These are phyloP conservation scores for Idaea aversata DNA, from an alignment of 2,888 invertebrate genomes.

Conservation along the genomic window DNA sequence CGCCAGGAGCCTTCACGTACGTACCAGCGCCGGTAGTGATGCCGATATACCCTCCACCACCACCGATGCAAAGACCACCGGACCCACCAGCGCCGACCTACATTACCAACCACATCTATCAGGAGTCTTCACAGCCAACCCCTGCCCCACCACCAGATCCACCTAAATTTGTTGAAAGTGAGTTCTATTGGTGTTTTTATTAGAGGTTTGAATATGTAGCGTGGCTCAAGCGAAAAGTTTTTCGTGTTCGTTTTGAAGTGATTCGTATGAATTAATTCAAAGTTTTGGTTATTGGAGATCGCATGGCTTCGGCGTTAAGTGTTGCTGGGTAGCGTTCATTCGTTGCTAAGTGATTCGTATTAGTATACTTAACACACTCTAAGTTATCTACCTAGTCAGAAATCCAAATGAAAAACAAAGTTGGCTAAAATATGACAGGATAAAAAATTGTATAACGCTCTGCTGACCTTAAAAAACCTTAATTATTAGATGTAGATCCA, in stretches of 20 bases:
- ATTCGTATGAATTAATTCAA: too few species aligned
- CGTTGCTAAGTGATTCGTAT: too few species aligned
- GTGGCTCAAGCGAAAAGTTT: background rate
- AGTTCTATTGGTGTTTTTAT: background rate
- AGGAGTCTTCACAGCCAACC: slow-evolving; percentile 16
- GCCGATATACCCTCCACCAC: slow-evolving; percentile 54
- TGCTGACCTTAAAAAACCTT: background rate
- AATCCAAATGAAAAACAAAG: too few species aligned
- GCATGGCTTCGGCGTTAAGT: too few species aligned
- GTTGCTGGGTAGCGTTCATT: too few species aligned
- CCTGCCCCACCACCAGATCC: slow-evolving; percentile 38
- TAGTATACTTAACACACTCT: too few species aligned
- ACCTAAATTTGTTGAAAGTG: slow-evolving; percentile 37
- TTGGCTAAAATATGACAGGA: too few species aligned
- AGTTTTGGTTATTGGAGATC: too few species aligned
- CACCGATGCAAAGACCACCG: slow-evolving; percentile 37
- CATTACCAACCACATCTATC: slow-evolving; percentile 51
- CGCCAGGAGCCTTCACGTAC: slow-evolving; percentile 45
- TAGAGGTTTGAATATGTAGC: background rate
- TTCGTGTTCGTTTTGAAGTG: too few species aligned
- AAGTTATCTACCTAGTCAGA: too few species aligned
- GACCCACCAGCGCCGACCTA: slow-evolving; percentile 41
- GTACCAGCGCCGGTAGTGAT: slow-evolving; percentile 64
- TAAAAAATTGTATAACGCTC: too few species aligned
- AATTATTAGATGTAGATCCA: background rate